Conservation (phyloP, 2,113 vertebrate species). For the Oceanodroma tethys region DNA sequence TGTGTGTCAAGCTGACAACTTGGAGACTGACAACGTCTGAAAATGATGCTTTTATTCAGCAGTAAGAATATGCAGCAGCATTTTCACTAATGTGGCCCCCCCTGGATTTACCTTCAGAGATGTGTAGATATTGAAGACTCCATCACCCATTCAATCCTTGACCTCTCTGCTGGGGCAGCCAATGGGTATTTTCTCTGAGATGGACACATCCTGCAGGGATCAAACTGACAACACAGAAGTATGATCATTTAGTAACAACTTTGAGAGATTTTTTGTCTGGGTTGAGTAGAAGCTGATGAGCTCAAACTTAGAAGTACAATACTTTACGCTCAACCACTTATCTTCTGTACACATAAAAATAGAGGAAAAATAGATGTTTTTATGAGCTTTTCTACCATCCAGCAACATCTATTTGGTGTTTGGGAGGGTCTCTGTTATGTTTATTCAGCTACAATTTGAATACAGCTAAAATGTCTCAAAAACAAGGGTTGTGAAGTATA, state of each 20-base stretch:
- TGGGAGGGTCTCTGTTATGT: neutral
- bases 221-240: neutral
- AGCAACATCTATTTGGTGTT: neutral
- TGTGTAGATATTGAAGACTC: neutral
- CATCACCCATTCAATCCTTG: neutral
- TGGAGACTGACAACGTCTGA: conserved; percentile 24
- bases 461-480: neutral
- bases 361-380: neutral
- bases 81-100: conserved; percentile 3
- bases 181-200: neutral
- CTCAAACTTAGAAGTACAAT: neutral
- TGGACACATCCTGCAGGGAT: conserved; percentile 6
- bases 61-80: neutral
- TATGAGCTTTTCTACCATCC: neutral
- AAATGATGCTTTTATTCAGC: conserved; percentile 14
- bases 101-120: neutral
- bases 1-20: conserved; percentile 20
- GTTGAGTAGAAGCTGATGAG: conserved; percentile 17
- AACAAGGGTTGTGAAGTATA: neutral
- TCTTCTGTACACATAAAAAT: neutral
- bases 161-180: neutral
- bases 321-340: neutral
- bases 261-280: neutral
- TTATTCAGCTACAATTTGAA: neutral
- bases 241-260: neutral